These are phyloP conservation scores for Mythimna lalbum DNA, from an alignment of 2,888 invertebrate genomes.

Conservation along the genomic window DNA sequence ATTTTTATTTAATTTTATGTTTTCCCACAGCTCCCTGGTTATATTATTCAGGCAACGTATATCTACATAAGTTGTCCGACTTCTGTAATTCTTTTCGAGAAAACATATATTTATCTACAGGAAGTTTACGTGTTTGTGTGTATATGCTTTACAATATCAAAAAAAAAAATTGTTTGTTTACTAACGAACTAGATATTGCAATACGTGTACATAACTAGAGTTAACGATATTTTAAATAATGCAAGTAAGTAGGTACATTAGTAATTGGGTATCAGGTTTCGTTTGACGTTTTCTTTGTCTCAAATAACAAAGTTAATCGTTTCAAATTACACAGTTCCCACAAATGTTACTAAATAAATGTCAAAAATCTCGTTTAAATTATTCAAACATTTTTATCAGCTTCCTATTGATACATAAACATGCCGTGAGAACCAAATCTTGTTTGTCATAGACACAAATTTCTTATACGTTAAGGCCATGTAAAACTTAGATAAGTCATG, in stretches of 20 bases:
- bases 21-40: slow-evolving; percentile 22
- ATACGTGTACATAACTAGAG: background rate
- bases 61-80: too few species aligned
- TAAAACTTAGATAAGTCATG: slow-evolving; percentile 28
- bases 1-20: slow-evolving; percentile 31
- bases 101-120: background rate
- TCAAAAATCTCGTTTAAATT: slow-evolving; percentile 27
- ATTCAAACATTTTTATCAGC: slow-evolving; percentile 32
- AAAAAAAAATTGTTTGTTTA: background rate
- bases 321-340: slow-evolving; percentile 17
- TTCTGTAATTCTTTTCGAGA: slow-evolving; percentile 11
- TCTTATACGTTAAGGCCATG: slow-evolving; percentile 6
- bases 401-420: slow-evolving; percentile 50
- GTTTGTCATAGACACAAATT: slow-evolving; percentile 33
- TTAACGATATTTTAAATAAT: slow-evolving; percentile 6
- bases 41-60: slow-evolving; percentile 1
- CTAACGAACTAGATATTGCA: too few species aligned
- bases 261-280: background rate
- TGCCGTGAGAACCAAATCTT: slow-evolving; percentile 52
- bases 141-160: background rate
- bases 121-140: background rate
- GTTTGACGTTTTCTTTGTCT: slow-evolving; percentile 6
- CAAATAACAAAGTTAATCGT: slow-evolving; percentile 5
- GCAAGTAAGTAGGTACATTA: slow-evolving; percentile 7
- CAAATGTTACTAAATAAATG: slow-evolving; percentile 21